Percentiles rank a stretch among this genome's conserved stretches.
Conservation (phyloP, 2,797 vertebrate genomes). For the Danio jaintianensis region DNA sequence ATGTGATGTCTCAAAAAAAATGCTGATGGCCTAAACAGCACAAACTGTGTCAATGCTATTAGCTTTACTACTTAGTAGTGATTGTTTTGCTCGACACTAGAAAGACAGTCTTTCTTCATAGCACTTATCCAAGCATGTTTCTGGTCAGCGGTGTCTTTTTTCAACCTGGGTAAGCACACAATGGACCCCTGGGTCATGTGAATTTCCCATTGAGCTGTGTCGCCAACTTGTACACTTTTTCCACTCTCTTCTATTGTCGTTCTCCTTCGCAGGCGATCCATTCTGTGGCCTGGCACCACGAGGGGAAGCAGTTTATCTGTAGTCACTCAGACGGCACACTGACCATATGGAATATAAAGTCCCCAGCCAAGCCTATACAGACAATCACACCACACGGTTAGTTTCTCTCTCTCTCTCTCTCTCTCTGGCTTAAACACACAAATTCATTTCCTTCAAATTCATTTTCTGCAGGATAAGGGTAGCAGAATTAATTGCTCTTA, state of each 20-base stretch:
- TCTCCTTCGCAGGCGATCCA: slow-evolving; percentile 88
- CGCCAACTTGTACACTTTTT: not conserved
- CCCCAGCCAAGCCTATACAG: slow-evolving; percentile 91
- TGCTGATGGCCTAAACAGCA: not conserved
- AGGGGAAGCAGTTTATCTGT: slow-evolving; percentile 98
- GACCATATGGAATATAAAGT: slow-evolving; percentile 97
- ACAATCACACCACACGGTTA: slow-evolving; percentile 99
- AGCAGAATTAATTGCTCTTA: slow-evolving; percentile 55
- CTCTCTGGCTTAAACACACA: slow-evolving; percentile 21
- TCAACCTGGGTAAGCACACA: not conserved
- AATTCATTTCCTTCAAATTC: slow-evolving; percentile 18
- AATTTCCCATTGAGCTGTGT: not conserved
- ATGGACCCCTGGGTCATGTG: not conserved
- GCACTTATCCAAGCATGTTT: not conserved
- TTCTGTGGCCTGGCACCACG: slow-evolving; percentile 98
- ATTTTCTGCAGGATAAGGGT: slow-evolving; percentile 12
- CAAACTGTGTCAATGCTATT: not conserved
- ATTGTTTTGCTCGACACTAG: not conserved
- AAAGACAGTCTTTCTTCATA: slow-evolving; percentile 18
- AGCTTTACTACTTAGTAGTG: not conserved
- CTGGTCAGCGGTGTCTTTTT: not conserved
- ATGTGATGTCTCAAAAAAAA: not conserved
- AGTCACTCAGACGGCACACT: slow-evolving; percentile 98
- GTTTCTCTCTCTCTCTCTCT: slow-evolving; percentile 56
- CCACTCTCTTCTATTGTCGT: slow-evolving; percentile 28